These are phyloP conservation scores for Agrotis puta DNA, from an alignment of 2,888 invertebrate species.

Conservation along the genomic window DNA sequence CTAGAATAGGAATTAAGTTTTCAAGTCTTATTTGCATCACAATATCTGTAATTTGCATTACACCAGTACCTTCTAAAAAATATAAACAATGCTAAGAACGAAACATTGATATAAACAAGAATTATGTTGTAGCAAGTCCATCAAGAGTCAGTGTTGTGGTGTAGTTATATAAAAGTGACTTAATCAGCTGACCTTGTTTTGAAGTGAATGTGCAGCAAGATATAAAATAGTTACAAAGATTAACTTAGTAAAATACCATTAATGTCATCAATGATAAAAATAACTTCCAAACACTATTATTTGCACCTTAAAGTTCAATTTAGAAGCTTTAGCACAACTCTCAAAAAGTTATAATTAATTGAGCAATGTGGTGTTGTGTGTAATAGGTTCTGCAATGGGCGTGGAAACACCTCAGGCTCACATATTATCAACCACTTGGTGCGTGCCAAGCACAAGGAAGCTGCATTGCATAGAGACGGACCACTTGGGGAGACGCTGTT, in stretches of 20 bases:
- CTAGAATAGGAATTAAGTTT: constrained; percentile 24
- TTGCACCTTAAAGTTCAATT: no score
- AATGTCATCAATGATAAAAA: constrained; percentile 14
- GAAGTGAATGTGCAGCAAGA: constrained; percentile 27
- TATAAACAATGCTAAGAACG: neutral
- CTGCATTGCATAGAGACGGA: constrained; percentile 98
- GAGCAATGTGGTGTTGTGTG: neutral
- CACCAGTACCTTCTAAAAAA: neutral
- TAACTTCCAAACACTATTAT: neutral
- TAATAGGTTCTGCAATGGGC: constrained; percentile 97
- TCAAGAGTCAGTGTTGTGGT: constrained; percentile 9
- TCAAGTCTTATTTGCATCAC: constrained; percentile 34
- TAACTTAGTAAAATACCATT: constrained; percentile 2
- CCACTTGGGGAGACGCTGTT: constrained; percentile 99
- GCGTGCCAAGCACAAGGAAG: constrained; percentile 99
- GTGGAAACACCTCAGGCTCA: constrained; percentile 99
- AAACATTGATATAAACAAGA: neutral
- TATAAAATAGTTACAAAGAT: constrained; percentile 18
- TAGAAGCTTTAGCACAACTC: no score
- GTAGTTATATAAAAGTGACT: constrained; percentile 42
- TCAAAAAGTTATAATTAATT: neutral
- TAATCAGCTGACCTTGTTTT: constrained; percentile 39
- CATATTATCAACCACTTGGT: constrained; percentile 99
- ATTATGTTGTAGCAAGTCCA: neutral
- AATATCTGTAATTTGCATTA: constrained; percentile 37